A percentile compares a stretch with the other conserved stretches of the same genome.
Evolutionary conservation across 2,113 vertebrate species (phyloP).

Genomic region (Gallinago media): DNA sequence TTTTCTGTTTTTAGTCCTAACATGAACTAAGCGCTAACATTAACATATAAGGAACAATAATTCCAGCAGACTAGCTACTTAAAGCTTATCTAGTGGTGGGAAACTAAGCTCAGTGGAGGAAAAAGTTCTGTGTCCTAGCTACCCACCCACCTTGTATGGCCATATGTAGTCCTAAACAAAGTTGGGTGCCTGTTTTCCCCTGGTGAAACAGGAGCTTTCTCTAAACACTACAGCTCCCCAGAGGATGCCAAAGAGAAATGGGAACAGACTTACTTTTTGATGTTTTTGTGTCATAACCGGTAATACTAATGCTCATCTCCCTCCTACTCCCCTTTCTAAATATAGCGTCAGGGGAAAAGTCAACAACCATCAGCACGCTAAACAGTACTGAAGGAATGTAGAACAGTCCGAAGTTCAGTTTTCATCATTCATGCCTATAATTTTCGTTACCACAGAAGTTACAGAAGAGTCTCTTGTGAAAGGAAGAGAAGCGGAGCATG

Average conservation of each 20-base stretch:
- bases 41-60: constrained; percentile 7
- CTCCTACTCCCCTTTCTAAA: constrained; percentile 30
- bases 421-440: constrained; percentile 12
- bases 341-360: constrained; percentile 1
- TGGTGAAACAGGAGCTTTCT: not conserved
- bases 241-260: constrained; percentile 24
- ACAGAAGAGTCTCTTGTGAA: not conserved
- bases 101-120: constrained; percentile 15
- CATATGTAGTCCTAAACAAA: constrained; percentile 3
- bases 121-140: not conserved
- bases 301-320: not conserved
- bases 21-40: not conserved
- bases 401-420: constrained; percentile 17
- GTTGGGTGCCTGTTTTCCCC: not conserved
- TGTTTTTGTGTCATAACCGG: constrained; percentile 36
- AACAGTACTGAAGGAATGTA: constrained; percentile 34
- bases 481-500: not conserved
- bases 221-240: constrained; percentile 6
- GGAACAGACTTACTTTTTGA: constrained; percentile 14
- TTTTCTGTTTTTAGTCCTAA: constrained; percentile 31
- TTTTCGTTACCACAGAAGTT: not conserved
- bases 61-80: constrained; percentile 2
- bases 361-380: not conserved
- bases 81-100: constrained; percentile 37
- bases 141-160: constrained; percentile 14